Evolutionary conservation across 2,797 vertebrate genomes (phyloP).

Genomic region (Argya squamiceps): DNA sequence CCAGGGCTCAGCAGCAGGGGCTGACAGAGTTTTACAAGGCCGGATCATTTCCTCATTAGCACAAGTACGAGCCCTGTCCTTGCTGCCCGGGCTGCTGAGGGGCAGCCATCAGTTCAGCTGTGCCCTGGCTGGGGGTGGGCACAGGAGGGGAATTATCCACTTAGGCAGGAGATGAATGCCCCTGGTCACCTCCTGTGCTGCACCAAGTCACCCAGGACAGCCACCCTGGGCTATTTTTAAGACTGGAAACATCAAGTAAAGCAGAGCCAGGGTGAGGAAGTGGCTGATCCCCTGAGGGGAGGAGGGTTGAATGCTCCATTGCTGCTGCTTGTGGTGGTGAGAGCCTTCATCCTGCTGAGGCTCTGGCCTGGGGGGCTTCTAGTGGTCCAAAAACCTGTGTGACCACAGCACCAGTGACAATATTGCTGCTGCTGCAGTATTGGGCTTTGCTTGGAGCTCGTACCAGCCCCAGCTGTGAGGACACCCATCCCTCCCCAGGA

Average conservation of each 20-base stretch:
- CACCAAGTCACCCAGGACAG: background rate
- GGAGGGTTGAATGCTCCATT: background rate
- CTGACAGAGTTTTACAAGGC: background rate
- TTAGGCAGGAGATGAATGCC: background rate
- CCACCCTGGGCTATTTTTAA: background rate
- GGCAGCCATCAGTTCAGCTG: background rate
- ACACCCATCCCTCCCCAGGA: background rate
- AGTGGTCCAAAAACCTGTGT: background rate
- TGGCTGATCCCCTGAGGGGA: background rate
- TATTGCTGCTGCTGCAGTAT: background rate
- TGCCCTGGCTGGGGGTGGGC: background rate
- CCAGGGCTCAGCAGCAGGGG: background rate
- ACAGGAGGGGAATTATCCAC: background rate
- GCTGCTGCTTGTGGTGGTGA: rapidly evolving
- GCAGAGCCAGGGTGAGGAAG: background rate
- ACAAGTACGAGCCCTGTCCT: rapidly evolving
- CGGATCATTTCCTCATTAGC: background rate
- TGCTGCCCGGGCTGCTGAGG: background rate
- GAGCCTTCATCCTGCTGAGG: background rate
- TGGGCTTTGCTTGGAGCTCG: background rate
- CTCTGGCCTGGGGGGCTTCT: background rate
- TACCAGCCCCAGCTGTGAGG: rapidly evolving
- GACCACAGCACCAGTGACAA: rapidly evolving
- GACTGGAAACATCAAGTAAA: background rate
- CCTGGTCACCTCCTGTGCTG: background rate